Conservation (phyloP, 2,113 vertebrate genomes). For the Rhinolophus sinicus region DNA sequence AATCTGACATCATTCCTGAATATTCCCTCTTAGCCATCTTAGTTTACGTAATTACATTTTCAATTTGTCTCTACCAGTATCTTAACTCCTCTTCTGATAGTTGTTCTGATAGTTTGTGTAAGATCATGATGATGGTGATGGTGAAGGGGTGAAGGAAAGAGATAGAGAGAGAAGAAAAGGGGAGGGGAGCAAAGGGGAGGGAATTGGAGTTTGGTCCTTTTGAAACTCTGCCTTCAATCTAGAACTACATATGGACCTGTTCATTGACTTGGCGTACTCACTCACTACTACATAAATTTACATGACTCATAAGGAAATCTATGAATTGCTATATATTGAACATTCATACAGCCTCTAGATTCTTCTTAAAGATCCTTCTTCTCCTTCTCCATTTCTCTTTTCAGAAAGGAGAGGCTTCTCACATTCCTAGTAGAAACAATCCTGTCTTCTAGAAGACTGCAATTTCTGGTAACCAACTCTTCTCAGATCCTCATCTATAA, state of each 20-base stretch:
- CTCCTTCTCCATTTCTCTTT: not conserved
- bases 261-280: not conserved
- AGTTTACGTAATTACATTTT: slow-evolving; percentile 40
- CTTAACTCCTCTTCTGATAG: not conserved
- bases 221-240: not conserved
- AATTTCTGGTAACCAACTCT: not conserved
- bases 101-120: not conserved
- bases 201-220: not conserved
- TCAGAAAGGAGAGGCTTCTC: not conserved
- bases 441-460: not conserved
- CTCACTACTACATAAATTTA: slow-evolving; percentile 16
- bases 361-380: not conserved
- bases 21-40: not conserved
- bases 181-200: not conserved
- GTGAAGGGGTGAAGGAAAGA: not conserved
- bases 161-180: not conserved
- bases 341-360: not conserved
- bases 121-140: not conserved
- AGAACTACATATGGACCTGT: not conserved
- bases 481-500: not conserved
- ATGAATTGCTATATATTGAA: not conserved
- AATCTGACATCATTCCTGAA: slow-evolving; percentile 61
- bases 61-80: slow-evolving; percentile 24
- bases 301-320: slow-evolving; percentile 28
- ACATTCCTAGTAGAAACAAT: not conserved